phyloP scores from a whole-genome alignment of 2,797 vertebrate genomes.

The Poecilia velifera region DNA sequence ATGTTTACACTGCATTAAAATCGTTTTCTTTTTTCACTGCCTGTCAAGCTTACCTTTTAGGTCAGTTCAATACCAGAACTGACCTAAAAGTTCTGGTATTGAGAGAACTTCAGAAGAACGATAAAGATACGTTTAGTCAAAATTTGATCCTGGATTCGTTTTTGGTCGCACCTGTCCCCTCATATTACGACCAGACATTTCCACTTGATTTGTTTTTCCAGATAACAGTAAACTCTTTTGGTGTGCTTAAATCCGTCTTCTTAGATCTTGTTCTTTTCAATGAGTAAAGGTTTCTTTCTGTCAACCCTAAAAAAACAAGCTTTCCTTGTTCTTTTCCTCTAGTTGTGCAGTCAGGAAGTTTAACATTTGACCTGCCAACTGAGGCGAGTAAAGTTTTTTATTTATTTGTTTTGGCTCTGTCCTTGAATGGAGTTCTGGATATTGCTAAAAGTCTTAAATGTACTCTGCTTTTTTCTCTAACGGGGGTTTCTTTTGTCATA shows the following conservation, averaged over 20 bases:
- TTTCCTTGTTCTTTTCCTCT: not conserved
- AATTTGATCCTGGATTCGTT: not conserved
- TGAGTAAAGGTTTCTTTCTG: not conserved
- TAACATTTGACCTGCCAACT: not conserved
- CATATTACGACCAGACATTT: not conserved
- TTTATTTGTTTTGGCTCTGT: not conserved
- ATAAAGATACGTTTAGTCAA: not conserved
- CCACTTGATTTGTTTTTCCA: not conserved
- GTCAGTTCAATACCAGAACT: no score
- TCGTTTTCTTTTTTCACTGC: not conserved
- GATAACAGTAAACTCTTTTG: not conserved
- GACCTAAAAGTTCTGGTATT: no score
- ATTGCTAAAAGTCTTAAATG: not conserved
- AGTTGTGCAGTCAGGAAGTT: not conserved
- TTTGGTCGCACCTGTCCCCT: not conserved
- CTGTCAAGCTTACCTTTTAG: no score
- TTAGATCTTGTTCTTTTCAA: not conserved
- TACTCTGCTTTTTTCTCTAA: not conserved
- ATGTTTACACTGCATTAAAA: not conserved
- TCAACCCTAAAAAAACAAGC: not conserved
- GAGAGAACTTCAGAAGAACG: not conserved
- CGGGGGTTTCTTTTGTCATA: not conserved
- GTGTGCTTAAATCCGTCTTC: not conserved
- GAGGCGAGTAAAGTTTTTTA: not conserved
- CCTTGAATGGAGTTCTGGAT: not conserved